Evolutionary conservation across 2,797 vertebrate genomes (phyloP), one percentile per base, ranked within the genome.

Genomic region (Pristis pectinata): DNA sequence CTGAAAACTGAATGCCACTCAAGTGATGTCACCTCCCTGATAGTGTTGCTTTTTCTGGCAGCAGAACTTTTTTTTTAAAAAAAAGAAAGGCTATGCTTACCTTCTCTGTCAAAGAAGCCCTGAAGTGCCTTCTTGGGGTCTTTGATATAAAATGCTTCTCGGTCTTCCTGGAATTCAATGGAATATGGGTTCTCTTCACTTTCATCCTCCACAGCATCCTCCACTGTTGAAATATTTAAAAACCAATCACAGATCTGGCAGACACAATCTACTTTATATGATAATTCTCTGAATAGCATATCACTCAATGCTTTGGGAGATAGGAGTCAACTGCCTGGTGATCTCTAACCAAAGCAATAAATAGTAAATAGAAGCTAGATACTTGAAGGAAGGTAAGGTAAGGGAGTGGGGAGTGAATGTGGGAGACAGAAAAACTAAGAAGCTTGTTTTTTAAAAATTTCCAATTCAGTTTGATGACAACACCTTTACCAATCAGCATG

Each of bases 21-120:
- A 76, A 74, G 24, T 27, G 8, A 67, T 44, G 41, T 30, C 24
- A 70, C 22, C 7, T 67, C 19, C 37, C 27, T 64, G 34, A 44
- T 15, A 70, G 24, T 15, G 24, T 30, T 37, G 13, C 30, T 30
- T 17, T 53, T 94, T 74, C 67, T 76, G 67, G 49, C 17, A 53
- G 27, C 27, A 94, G 70, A 34, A 44, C 30, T 11, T 94, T 34
- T 82, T 13, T 82, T 64, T 91, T 27, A 22, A 27, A 49, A 77
- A 70, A 49, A 41, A 10, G 61, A 27, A 19, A 27, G 70, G 72
- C 70, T 7, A 61, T 22, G 24, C 95, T 27, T 95, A 99, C 99
- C 99, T 98, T 99, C 99, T 97, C 99, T 97, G 95, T 99, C 99
- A 95, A 99, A 99, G 97, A 99, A 99, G 0, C 99, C 99, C 96